Percentiles rank a stretch among this genome's conserved stretches.
Evolutionary conservation across 2,797 vertebrate species (phyloP).

Genomic region (Molossus molossus): DNA sequence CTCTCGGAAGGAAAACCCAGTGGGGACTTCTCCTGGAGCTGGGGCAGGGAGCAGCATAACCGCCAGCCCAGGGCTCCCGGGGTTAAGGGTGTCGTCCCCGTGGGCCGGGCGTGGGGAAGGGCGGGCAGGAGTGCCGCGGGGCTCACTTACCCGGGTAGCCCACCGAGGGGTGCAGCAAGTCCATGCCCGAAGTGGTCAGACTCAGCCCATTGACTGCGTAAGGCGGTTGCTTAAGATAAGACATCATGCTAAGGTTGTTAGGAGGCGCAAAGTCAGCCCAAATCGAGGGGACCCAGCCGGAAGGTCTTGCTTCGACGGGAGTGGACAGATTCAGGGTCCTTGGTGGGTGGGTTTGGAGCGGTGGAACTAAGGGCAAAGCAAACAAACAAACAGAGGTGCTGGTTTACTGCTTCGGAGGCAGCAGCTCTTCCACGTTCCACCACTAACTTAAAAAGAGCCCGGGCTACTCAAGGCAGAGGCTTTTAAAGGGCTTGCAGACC

Average conservation of each 20-base stretch:
- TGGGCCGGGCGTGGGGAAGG: neutral
- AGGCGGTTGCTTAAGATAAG: slow-evolving; percentile 99
- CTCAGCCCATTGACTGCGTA: slow-evolving; percentile 99
- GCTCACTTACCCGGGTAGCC: slow-evolving; percentile 96
- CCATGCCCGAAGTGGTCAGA: slow-evolving; percentile 98
- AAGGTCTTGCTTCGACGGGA: slow-evolving; percentile 76
- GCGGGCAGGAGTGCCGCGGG: neutral
- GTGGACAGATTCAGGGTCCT: slow-evolving; percentile 82
- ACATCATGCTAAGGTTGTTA: slow-evolving; percentile 99
- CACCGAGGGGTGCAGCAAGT: slow-evolving; percentile 97
- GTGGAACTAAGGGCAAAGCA: slow-evolving; percentile 77
- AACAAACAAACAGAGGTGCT: slow-evolving; percentile 81
- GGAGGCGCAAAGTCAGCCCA: slow-evolving; percentile 93
- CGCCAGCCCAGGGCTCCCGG: neutral
- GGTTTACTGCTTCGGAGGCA: slow-evolving; percentile 81
- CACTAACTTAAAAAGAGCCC: slow-evolving; percentile 84
- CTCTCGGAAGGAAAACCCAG: slow-evolving; percentile 20
- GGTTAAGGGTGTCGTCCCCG: neutral
- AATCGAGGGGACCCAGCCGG: slow-evolving; percentile 83
- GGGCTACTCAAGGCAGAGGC: slow-evolving; percentile 84
- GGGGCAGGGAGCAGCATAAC: neutral
- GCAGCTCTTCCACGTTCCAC: slow-evolving; percentile 80
- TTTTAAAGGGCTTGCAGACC: slow-evolving; percentile 89
- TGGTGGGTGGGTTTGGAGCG: slow-evolving; percentile 81
- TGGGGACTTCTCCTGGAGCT: neutral